Evolutionary conservation across 2,113 vertebrate genomes (phyloP).

Genomic region (Chamaetylas fuelleborni): DNA sequence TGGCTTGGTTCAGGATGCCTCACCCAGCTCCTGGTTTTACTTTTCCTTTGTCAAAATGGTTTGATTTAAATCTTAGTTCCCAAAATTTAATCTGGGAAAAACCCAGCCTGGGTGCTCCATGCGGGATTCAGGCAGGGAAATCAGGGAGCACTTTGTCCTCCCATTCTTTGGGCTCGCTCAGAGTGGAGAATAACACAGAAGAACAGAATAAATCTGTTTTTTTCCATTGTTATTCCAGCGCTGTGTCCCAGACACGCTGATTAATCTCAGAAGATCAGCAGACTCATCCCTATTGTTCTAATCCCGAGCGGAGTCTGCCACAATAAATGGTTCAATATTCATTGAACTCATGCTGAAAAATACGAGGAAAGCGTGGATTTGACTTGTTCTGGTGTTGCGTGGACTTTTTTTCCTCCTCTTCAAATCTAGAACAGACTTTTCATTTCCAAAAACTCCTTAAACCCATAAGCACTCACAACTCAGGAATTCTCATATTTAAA

Average conservation of each 20-base stretch:
- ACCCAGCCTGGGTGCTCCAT: rapidly evolving
- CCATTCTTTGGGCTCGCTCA: background rate
- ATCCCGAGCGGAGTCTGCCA: background rate
- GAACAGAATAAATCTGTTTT: background rate
- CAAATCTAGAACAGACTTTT: background rate
- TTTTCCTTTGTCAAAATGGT: too few species aligned
- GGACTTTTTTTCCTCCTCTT: background rate
- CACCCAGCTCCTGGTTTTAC: rapidly evolving
- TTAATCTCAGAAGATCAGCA: background rate
- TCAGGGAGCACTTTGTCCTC: background rate
- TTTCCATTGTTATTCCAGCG: background rate
- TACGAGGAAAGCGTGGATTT: background rate
- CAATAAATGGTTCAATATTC: background rate
- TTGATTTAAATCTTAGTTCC: too few species aligned
- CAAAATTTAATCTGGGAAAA: background rate
- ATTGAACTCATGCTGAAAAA: background rate
- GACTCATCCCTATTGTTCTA: background rate
- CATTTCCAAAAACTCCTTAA: rapidly evolving
- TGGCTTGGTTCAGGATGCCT: background rate
- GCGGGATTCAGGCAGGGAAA: background rate
- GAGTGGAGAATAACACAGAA: background rate
- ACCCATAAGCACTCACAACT: background rate
- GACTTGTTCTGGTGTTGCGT: background rate
- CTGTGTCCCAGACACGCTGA: background rate
- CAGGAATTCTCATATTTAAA: rapidly evolving